Evolutionary conservation across 2,797 vertebrate genomes (phyloP).

Genomic region (Acestrorhynchus altus): DNA sequence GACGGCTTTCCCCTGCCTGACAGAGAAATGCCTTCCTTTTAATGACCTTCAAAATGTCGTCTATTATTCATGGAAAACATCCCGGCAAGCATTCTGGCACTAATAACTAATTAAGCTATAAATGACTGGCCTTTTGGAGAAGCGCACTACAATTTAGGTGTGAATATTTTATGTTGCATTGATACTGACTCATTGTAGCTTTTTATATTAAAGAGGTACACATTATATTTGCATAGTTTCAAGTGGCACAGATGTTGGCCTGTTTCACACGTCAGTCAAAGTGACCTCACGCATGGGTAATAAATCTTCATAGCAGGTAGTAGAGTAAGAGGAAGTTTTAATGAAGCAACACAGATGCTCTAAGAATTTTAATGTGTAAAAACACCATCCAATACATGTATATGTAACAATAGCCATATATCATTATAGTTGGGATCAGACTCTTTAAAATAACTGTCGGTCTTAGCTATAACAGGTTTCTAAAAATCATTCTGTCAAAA

Average conservation of each 20-base stretch:
- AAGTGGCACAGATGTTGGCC: neutral
- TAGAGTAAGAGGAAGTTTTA: neutral
- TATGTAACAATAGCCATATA: no score
- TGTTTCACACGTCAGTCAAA: neutral
- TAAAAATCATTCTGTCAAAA: neutral
- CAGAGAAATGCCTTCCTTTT: slow-evolving; percentile 56
- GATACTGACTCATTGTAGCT: slow-evolving; percentile 22
- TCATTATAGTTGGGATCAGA: no score
- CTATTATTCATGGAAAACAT: slow-evolving; percentile 71
- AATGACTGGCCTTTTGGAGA: slow-evolving; percentile 60
- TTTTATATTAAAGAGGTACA: slow-evolving; percentile 24
- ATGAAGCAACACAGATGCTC: neutral
- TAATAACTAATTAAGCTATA: slow-evolving; percentile 68
- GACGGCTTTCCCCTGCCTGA: slow-evolving; percentile 40
- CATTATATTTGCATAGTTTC: neutral
- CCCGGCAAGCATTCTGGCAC: slow-evolving; percentile 58
- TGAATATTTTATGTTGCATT: slow-evolving; percentile 65
- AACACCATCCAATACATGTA: neutral
- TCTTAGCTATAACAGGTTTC: neutral
- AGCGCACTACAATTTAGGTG: slow-evolving; percentile 41
- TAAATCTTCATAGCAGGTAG: slow-evolving; percentile 14
- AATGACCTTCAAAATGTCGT: slow-evolving; percentile 69
- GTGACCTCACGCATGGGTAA: neutral
- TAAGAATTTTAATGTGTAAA: neutral
- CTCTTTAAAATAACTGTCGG: no score